Evolutionary conservation across 2,888 invertebrate genomes (phyloP).

Genomic region (Hemaris fuciformis): DNA sequence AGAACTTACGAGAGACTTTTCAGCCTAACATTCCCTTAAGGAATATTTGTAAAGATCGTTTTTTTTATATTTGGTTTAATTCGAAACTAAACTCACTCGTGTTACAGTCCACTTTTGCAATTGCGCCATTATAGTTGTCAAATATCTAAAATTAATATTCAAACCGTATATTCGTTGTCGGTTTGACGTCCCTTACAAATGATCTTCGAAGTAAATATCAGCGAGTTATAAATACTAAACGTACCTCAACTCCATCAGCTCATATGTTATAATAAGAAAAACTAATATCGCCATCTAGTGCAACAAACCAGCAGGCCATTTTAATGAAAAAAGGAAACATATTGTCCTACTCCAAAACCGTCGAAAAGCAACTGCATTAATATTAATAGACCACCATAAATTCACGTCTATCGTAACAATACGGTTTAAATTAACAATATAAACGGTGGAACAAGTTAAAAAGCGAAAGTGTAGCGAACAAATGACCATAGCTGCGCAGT

Average conservation of each 20-base stretch:
- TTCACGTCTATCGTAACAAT: constrained; percentile 38
- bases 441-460: constrained; percentile 38
- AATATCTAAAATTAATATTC: neutral
- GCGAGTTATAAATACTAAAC: neutral
- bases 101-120: too few relatives aligned
- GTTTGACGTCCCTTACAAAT: neutral
- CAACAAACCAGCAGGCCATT: neutral
- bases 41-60: too few relatives aligned
- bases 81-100: too few relatives aligned
- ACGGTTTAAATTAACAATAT: constrained; percentile 16
- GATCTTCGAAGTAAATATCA: neutral
- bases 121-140: too few relatives aligned
- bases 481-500: constrained; percentile 55
- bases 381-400: constrained; percentile 43
- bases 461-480: constrained; percentile 74
- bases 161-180: neutral
- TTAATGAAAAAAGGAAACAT: constrained; percentile 34
- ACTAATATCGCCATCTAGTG: neutral
- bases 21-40: too few relatives aligned
- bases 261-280: neutral
- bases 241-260: neutral
- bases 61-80: too few relatives aligned
- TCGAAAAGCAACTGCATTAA: constrained; percentile 22
- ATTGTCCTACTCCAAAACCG: constrained; percentile 39
- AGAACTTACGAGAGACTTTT: too few relatives aligned